These are phyloP conservation scores for Ictalurus punctatus DNA, from an alignment of 2,113 vertebrate species.

Conservation along the genomic window DNA sequence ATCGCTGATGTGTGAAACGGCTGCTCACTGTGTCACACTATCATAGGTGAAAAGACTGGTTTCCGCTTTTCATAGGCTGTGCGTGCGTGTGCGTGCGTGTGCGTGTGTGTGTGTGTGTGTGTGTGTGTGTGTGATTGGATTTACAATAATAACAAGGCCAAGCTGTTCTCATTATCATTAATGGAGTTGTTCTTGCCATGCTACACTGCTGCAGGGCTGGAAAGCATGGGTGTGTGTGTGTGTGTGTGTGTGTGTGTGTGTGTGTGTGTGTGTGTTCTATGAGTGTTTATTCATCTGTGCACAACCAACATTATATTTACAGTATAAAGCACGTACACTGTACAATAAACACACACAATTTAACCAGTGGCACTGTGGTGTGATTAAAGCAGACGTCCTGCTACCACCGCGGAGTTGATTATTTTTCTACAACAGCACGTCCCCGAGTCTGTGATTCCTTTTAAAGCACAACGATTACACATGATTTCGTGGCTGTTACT, in stretches of 20 bases:
- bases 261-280: neutral
- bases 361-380: neutral
- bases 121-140: neutral
- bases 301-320: neutral
- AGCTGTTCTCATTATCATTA: slow-evolving; percentile 41
- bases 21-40: neutral
- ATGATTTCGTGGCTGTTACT: neutral
- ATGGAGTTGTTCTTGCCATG: neutral
- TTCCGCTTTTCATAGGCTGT: neutral
- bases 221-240: neutral
- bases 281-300: neutral
- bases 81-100: neutral
- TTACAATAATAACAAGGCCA: slow-evolving; percentile 21
- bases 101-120: neutral
- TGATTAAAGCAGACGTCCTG: neutral
- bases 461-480: neutral
- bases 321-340: neutral
- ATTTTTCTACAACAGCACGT: neutral
- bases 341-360: neutral
- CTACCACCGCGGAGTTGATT: neutral
- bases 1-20: neutral
- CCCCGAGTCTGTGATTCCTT: neutral
- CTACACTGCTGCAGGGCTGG: neutral
- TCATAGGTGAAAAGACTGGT: neutral
- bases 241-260: neutral